Evolutionary conservation across 2,888 invertebrate genomes (phyloP), one percentile per base, ranked within the genome.

Genomic region (Trichopoda pennipes): DNA sequence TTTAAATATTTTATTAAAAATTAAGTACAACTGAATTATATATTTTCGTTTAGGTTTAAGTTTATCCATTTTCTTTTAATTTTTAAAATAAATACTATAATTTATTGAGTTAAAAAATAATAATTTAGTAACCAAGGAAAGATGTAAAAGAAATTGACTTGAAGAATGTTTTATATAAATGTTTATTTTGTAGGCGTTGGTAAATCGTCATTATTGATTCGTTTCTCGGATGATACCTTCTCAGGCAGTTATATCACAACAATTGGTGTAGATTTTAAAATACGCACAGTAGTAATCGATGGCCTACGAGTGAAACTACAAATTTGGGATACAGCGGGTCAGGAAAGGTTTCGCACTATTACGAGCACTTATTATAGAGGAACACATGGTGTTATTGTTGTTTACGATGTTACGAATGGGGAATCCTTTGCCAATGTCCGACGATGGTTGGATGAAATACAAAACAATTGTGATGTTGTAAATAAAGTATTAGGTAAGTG

Each of bases 201-300:
- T 80, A 99, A 99, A 92, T 99, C 99, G 92, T 99, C 98, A 88
- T 93, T 99, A 85, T 93, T 99, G 85, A 93, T 99, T 87, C 93
- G 99, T 87, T 99, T 99, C 92, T 98, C 99, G 72, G 99, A 99
- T 92, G 99, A 99, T 92, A 98, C 98, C 84, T 99, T 99, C 92
- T 97, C 98, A 87, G 98, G 99, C 91, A 96, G 96, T 93, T 97
- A 97, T 91, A 99, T 99, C 90, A 99, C 99, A 80, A 99, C 99
- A 61, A 99, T 99, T 91, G 99, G 99, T 84, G 99, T 99, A 70
- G 99, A 99, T 93, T 99, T 99, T 92, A 99, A 99, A 94, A 99
- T 99, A 91, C 94, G 99, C 90, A 99, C 99, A 84, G 95, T 99
- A 87, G 95, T 95, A 90, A 94, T 98, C 87, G 96, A 97, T 88